Evolutionary conservation across 2,113 vertebrate species (phyloP).

Genomic region (Python bivittatus): DNA sequence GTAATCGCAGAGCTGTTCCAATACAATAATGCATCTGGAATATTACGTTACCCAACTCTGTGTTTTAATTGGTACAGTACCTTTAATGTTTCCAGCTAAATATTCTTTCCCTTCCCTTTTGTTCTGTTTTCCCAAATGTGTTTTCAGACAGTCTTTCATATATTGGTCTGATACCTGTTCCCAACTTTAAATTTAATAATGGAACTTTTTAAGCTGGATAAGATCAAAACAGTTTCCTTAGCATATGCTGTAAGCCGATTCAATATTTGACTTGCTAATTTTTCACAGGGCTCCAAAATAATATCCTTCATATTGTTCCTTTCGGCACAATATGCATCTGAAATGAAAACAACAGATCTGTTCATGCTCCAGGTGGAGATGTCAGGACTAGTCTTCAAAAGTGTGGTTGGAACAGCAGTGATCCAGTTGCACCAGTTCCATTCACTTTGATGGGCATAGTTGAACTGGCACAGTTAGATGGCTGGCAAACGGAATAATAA

Average conservation of each 20-base stretch:
- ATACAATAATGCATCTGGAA: conserved; percentile 17
- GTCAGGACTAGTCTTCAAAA: conserved; percentile 22
- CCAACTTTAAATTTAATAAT: conserved; percentile 82
- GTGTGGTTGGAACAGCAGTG: background rate
- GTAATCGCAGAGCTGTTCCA: conserved; percentile 6
- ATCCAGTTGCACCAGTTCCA: fast-evolving
- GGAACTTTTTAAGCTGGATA: conserved; percentile 83
- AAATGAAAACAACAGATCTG: conserved; percentile 61
- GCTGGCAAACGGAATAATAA: background rate
- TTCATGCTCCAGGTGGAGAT: conserved; percentile 7
- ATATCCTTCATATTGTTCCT: conserved; percentile 81
- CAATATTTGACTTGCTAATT: conserved; percentile 93
- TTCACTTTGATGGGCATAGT: background rate
- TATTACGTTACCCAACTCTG: conserved; percentile 17
- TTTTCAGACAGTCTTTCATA: conserved; percentile 71
- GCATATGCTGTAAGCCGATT: conserved; percentile 82
- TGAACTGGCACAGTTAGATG: background rate
- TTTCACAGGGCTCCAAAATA: conserved; percentile 82
- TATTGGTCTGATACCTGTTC: conserved; percentile 78
- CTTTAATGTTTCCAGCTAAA: conserved; percentile 70
- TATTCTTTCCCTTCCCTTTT: conserved; percentile 62
- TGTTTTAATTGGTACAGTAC: conserved; percentile 54
- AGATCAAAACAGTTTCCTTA: conserved; percentile 89
- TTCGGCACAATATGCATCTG: conserved; percentile 60
- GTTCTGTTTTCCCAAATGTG: conserved; percentile 66